phyloP scores from a whole-genome alignment of 2,888 invertebrate species.

The Leuctra nigra region DNA sequence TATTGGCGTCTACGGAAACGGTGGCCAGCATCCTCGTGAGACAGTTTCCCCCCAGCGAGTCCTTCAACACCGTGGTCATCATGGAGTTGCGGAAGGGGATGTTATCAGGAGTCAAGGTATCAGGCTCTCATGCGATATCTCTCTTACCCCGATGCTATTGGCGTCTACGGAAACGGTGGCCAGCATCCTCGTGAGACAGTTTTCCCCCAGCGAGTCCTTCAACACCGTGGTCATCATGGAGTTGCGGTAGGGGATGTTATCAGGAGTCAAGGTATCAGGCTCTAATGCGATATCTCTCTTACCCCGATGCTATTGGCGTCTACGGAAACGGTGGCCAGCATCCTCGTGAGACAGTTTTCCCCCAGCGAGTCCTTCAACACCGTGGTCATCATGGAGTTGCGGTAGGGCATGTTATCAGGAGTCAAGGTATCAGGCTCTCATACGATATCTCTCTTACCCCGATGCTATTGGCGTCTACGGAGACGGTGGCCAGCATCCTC shows the following conservation, averaged over 20 bases:
- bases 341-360: conserved; percentile 48
- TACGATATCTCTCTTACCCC: no score
- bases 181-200: conserved; percentile 48
- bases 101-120: no score
- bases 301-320: no score
- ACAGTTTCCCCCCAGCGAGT: conserved; percentile 49
- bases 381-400: conserved; percentile 49
- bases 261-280: no score
- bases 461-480: conserved; percentile 36
- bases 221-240: conserved; percentile 48
- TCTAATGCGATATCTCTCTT: no score
- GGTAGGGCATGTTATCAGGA: no score
- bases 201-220: conserved; percentile 47
- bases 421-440: no score
- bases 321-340: conserved; percentile 48
- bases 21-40: conserved; percentile 49
- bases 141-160: no score
- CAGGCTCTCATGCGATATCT: no score
- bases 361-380: conserved; percentile 47
- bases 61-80: conserved; percentile 46
- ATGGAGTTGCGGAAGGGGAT: conserved; percentile 49
- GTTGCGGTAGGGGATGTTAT: no score
- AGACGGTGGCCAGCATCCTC: conserved; percentile 47
- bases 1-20: no score
- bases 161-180: conserved; percentile 47